phyloP scores from a whole-genome alignment of 2,888 invertebrate genomes.

The Carpatolechia fugitivella region DNA sequence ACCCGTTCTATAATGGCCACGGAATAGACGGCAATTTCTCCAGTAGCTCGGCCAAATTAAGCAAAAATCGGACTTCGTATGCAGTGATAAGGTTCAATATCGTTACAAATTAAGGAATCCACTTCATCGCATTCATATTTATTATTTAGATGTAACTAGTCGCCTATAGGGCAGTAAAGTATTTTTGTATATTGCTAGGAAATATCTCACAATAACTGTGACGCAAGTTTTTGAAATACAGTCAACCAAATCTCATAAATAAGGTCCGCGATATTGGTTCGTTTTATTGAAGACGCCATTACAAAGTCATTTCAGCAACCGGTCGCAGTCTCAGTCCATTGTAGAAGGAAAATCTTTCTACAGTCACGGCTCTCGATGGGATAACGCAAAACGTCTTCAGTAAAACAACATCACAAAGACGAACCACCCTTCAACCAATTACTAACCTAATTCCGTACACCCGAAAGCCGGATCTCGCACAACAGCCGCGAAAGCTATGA shows the following conservation, averaged over 20 bases:
- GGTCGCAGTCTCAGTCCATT: constrained; percentile 72
- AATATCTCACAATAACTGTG: not conserved
- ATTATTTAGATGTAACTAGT: constrained; percentile 6
- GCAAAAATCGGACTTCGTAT: not conserved
- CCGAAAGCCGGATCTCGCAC: constrained; percentile 62
- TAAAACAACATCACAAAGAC: constrained; percentile 51
- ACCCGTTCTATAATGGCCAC: constrained; percentile 45
- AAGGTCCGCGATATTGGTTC: constrained; percentile 62
- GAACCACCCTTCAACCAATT: constrained; percentile 49
- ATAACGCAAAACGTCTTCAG: constrained; percentile 62
- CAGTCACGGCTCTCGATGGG: constrained; percentile 79
- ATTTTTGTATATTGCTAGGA: not conserved
- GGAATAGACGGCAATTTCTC: constrained; percentile 24
- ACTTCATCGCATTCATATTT: constrained; percentile 3
- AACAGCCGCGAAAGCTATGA: constrained; percentile 73
- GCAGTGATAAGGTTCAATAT: not conserved
- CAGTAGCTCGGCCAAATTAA: not conserved
- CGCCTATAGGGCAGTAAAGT: not conserved
- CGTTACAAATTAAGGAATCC: not conserved
- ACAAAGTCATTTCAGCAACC: constrained; percentile 74
- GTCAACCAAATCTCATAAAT: constrained; percentile 56
- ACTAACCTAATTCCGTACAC: constrained; percentile 58
- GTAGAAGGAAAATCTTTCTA: constrained; percentile 78
- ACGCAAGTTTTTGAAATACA: constrained; percentile 26
- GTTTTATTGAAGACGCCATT: constrained; percentile 72